These are phyloP conservation scores for Leptopilina clavipes DNA, from an alignment of 1,140 invertebrate species.

Conservation along the genomic window DNA sequence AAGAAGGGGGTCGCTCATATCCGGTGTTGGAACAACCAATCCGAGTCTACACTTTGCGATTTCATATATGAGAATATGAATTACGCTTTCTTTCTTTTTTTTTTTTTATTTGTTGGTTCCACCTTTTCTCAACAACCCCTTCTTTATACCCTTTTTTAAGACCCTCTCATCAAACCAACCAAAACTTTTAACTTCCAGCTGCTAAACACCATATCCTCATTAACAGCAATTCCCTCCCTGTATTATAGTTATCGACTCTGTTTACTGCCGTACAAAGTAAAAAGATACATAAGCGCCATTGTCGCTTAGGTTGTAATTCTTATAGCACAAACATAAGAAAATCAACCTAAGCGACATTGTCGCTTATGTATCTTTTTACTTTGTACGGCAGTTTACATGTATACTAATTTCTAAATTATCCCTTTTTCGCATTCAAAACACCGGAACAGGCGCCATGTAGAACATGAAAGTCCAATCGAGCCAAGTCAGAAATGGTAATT, in stretches of 20 bases:
- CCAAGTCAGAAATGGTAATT: too few relatives aligned
- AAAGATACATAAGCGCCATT: too few relatives aligned
- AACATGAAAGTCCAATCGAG: background rate
- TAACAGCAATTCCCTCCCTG: background rate
- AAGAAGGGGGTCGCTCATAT: background rate
- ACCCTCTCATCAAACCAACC: background rate
- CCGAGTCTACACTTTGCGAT: background rate
- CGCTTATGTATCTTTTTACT: too few relatives aligned
- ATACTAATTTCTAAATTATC: background rate
- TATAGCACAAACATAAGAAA: too few relatives aligned
- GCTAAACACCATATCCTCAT: background rate
- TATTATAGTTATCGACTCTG: too few relatives aligned
- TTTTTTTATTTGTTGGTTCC: constrained; percentile 19
- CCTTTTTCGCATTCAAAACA: background rate
- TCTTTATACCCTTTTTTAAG: background rate
- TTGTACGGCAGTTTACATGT: too few relatives aligned
- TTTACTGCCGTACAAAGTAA: too few relatives aligned
- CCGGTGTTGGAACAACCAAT: constrained; percentile 5
- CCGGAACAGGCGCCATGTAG: background rate
- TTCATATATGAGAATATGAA: background rate
- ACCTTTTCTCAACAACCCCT: constrained; percentile 5
- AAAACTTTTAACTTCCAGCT: background rate
- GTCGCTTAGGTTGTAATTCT: too few relatives aligned
- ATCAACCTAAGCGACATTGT: too few relatives aligned
- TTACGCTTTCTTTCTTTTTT: constrained; percentile 2